phyloP scores from a whole-genome alignment of 2,113 vertebrate genomes.

The Athene cunicularia region DNA sequence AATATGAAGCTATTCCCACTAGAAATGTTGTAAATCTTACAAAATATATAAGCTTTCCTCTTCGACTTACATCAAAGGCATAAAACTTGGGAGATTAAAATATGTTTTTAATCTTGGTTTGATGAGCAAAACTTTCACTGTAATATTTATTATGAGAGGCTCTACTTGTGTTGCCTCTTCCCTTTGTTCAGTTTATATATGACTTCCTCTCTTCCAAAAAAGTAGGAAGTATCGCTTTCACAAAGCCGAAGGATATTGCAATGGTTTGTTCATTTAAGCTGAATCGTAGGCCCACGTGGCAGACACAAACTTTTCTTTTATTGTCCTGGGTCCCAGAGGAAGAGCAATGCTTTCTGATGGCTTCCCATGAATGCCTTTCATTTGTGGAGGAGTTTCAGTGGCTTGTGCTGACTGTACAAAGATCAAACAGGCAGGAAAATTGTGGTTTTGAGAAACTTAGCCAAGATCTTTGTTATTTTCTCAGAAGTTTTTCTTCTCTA shows the following conservation, averaged over 20 bases:
- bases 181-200: constrained; percentile 76
- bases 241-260: constrained; percentile 40
- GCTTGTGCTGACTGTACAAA: constrained; percentile 57
- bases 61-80: constrained; percentile 75
- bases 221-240: constrained; percentile 73
- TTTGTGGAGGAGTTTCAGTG: constrained; percentile 54
- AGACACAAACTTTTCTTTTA: constrained; percentile 54
- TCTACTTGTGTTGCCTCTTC: constrained; percentile 79
- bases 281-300: constrained; percentile 41
- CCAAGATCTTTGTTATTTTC: constrained; percentile 40
- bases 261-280: constrained; percentile 64
- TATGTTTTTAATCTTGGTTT: constrained; percentile 77
- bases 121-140: constrained; percentile 78
- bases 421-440: constrained; percentile 68
- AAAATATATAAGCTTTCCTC: constrained; percentile 68
- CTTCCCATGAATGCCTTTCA: constrained; percentile 64
- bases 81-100: constrained; percentile 72
- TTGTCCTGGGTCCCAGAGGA: constrained; percentile 54
- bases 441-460: constrained; percentile 42
- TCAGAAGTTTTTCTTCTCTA: constrained; percentile 36
- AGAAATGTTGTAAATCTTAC: constrained; percentile 70
- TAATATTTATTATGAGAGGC: constrained; percentile 71
- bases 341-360: constrained; percentile 37
- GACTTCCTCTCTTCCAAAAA: constrained; percentile 70
- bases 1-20: constrained; percentile 50